phyloP scores from a whole-genome alignment of 35 echinoderm and acorn worm species.

The Apostichopus californicus region DNA sequence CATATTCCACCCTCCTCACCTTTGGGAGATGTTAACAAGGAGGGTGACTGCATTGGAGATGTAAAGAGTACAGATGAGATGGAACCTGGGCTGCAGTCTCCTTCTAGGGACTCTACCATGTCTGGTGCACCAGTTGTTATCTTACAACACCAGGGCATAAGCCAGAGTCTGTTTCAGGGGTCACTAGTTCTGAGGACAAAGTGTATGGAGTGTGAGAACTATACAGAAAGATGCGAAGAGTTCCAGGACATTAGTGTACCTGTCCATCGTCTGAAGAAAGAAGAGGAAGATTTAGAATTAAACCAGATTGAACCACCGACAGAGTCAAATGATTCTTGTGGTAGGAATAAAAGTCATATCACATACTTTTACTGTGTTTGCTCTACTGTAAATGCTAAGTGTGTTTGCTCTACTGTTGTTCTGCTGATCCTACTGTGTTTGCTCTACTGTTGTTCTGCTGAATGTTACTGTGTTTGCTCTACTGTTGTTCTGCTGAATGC shows the following conservation, averaged over 20 bases:
- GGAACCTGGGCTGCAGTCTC: background rate
- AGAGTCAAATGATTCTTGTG: conserved; percentile 38
- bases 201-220: conserved; percentile 90
- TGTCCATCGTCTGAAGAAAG: conserved; percentile 60
- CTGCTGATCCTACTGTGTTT: too few relatives aligned
- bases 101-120: background rate
- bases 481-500: too few relatives aligned
- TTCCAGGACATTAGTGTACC: conserved; percentile 96
- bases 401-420: too few relatives aligned
- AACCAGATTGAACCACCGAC: background rate
- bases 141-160: conserved; percentile 4
- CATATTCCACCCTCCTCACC: background rate
- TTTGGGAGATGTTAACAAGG: background rate
- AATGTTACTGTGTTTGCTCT: too few relatives aligned
- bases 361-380: too few relatives aligned
- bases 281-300: conserved; percentile 25
- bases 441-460: too few relatives aligned
- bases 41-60: background rate
- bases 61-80: background rate
- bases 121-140: conserved; percentile 12
- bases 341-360: background rate
- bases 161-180: conserved; percentile 83
- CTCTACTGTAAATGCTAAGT: too few relatives aligned
- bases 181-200: conserved; percentile 72
- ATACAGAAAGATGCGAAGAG: conserved; percentile 84